Evolutionary conservation across 2,888 invertebrate species (phyloP), one percentile per base, ranked within the genome.

Genomic region (Erebia ligea): DNA sequence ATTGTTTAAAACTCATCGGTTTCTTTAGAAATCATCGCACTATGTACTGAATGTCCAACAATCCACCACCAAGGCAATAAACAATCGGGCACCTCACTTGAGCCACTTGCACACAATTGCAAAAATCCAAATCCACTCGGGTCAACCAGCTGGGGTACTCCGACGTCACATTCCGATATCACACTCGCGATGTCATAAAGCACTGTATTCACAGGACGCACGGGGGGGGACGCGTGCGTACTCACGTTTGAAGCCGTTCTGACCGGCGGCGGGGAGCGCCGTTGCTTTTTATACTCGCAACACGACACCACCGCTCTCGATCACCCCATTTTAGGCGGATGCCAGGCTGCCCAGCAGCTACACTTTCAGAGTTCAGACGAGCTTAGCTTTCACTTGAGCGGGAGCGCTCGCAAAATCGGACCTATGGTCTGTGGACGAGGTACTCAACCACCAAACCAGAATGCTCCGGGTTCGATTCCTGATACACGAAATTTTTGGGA

Each of bases 181-280:
- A 79, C 86, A 87, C 88, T 84, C 85, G 85, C 86, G 86, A 75
- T 76, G 70, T 74, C 58, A 76, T 71, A 77, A 78, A 83, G 82
- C 88, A 89, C 89, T 83, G 62, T 61, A 25, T 56, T 78, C 84
- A 86, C 86, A 81, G 78, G 78, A 77, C 82, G 80, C 77, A 82
- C 79, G 82, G 78, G 79, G 64, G 21, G 64, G 77, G 70, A 82
- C 91, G 86, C 89, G 90, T 80, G 86, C 84, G 80, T 88, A 98
- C 98, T 98, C 97, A 98, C 98, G 97, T 97, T 97, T 96, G 97
- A 97, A 97, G 98, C 97, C 97, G 97, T 97, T 98, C 98, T 98
- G 98, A 96, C 96, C 96, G 96, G 95, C 95, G 94, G 95, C 95
- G 95, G 94, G 95, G 94, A 93, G 94, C 92, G 88, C 89, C 89